phyloP scores from a whole-genome alignment of 2,888 invertebrate genomes.

The Lasioglossum villosulum region DNA sequence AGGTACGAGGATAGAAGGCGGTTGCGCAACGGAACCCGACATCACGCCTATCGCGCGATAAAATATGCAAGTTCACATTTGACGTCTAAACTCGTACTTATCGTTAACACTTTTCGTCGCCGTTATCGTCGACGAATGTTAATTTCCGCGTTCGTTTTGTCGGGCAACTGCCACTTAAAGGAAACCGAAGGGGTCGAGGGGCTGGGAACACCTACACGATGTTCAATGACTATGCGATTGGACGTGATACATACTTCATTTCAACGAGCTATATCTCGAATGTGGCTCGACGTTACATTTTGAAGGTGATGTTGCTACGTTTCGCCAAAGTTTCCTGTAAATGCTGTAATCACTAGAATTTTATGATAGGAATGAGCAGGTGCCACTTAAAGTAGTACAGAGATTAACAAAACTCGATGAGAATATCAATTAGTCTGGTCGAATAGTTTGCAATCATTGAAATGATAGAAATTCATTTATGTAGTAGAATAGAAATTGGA shows the following conservation, averaged over 20 bases:
- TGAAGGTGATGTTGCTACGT: not conserved
- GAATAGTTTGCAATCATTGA: too few relatives aligned
- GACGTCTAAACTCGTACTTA: constrained; percentile 49
- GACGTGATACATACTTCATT: not conserved
- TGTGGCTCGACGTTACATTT: not conserved
- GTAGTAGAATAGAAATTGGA: too few relatives aligned
- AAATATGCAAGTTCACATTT: constrained; percentile 49
- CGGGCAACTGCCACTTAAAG: constrained; percentile 21
- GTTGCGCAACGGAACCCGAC: constrained; percentile 36
- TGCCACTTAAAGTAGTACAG: not conserved
- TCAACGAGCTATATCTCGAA: not conserved
- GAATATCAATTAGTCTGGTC: not conserved
- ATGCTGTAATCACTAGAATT: not conserved
- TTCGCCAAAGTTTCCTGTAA: not conserved
- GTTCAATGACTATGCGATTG: not conserved
- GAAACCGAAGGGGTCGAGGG: not conserved
- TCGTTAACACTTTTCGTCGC: constrained; percentile 43
- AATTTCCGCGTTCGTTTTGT: constrained; percentile 25
- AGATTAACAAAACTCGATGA: not conserved
- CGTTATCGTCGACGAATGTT: constrained; percentile 38
- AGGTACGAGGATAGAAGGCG: constrained; percentile 20
- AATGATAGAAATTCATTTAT: too few relatives aligned
- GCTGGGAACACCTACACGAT: not conserved
- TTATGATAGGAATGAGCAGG: not conserved
- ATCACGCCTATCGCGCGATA: constrained; percentile 39